Evolutionary conservation across 1,140 invertebrate species (phyloP).

Genomic region (Bactericera cockerelli): DNA sequence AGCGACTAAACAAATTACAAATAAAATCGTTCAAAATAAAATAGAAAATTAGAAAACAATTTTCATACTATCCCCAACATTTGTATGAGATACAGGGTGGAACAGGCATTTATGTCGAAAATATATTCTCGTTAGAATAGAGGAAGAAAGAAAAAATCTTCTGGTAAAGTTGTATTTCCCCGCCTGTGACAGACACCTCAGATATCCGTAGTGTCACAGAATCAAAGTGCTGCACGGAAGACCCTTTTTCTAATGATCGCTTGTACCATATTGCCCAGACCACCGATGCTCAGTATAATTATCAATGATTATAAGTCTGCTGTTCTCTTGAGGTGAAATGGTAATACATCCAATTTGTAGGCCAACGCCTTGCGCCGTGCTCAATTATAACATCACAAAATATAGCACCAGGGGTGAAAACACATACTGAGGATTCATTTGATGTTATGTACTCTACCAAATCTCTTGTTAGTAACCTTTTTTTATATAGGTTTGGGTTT

Average conservation of each 20-base stretch:
- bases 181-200: constrained; percentile 20
- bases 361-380: constrained; percentile 19
- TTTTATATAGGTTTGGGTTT: constrained; percentile 19
- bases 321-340: constrained; percentile 20
- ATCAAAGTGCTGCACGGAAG: constrained; percentile 21
- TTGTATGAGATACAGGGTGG: no score
- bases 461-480: constrained; percentile 15
- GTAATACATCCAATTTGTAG: constrained; percentile 21
- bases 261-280: constrained; percentile 25
- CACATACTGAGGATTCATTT: constrained; percentile 17
- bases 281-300: constrained; percentile 17
- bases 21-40: no score
- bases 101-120: no score
- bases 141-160: constrained; percentile 15
- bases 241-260: constrained; percentile 22
- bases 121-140: no score
- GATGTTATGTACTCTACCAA: constrained; percentile 19
- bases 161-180: constrained; percentile 23
- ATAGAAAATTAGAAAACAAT: no score
- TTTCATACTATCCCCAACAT: no score
- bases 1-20: no score
- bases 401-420: constrained; percentile 22
- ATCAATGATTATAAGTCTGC: constrained; percentile 21
- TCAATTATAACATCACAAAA: constrained; percentile 20
- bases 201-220: constrained; percentile 19